A percentile compares a stretch with the other conserved stretches of the same genome.
These are phyloP conservation scores for Betta splendens DNA, from an alignment of 2,797 vertebrate genomes.

Conservation along the genomic window DNA sequence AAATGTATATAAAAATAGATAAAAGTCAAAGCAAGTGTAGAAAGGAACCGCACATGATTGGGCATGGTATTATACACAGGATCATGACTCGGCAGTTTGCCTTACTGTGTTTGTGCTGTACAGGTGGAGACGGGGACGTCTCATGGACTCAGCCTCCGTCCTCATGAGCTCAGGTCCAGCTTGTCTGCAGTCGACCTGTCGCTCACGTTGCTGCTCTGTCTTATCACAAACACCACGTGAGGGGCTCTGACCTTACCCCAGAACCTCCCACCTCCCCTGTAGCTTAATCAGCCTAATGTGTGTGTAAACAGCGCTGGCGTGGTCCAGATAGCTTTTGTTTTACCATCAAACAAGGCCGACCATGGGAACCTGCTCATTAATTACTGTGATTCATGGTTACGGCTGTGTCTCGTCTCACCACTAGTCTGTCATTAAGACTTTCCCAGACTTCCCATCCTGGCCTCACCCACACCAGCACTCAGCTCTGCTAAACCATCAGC, in stretches of 20 bases:
- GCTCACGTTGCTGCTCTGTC: slow-evolving; percentile 36
- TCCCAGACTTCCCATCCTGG: slow-evolving; percentile 73
- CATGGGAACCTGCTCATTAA: slow-evolving; percentile 75
- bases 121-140: too few species aligned
- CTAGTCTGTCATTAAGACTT: slow-evolving; percentile 74
- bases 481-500: slow-evolving; percentile 50
- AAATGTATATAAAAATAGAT: too few species aligned
- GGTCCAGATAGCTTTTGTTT: slow-evolving; percentile 72
- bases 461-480: slow-evolving; percentile 67
- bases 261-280: slow-evolving; percentile 15
- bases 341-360: slow-evolving; percentile 67
- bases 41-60: too few species aligned
- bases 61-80: too few species aligned
- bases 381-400: slow-evolving; percentile 73
- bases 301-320: slow-evolving; percentile 65
- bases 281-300: slow-evolving; percentile 68
- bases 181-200: slow-evolving; percentile 50
- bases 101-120: too few species aligned
- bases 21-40: too few species aligned
- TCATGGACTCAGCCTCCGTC: too few species aligned
- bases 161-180: slow-evolving; percentile 58
- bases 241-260: slow-evolving; percentile 43
- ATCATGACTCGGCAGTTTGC: too few species aligned
- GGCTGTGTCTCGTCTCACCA: slow-evolving; percentile 67
- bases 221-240: slow-evolving; percentile 49